Evolutionary conservation across 2,113 vertebrate species (phyloP).

Genomic region (Sterrhoptilus dennistouni): DNA sequence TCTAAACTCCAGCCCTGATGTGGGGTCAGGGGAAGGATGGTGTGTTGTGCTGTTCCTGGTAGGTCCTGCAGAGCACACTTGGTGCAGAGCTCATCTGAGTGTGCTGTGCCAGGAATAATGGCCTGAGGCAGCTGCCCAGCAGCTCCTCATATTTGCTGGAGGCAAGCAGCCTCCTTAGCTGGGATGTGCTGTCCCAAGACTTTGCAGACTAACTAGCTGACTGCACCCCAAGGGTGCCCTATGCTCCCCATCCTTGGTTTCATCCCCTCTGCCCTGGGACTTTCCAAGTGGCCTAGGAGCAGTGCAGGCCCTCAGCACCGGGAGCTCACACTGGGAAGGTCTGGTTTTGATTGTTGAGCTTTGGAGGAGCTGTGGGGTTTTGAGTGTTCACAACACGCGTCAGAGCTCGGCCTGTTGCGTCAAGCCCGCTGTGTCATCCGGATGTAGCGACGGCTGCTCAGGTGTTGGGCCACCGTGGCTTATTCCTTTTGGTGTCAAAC

Average conservation of each 20-base stretch:
- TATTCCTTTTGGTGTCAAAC: slow-evolving; percentile 22
- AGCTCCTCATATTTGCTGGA: neutral
- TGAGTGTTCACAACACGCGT: neutral
- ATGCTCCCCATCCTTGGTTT: neutral
- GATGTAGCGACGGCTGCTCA: neutral
- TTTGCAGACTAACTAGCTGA: neutral
- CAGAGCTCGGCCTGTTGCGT: neutral
- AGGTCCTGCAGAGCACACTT: neutral
- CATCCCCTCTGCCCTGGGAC: neutral
- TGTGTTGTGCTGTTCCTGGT: neutral
- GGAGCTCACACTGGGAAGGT: neutral
- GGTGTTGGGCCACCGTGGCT: neutral
- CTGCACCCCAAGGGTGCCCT: neutral
- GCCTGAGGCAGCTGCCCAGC: neutral
- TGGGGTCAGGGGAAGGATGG: neutral
- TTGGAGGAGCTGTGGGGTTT: neutral
- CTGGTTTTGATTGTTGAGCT: neutral
- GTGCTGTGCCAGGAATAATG: fast-evolving
- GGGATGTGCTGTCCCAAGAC: neutral
- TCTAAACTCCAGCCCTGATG: neutral
- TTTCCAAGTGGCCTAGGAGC: neutral
- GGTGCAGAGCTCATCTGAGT: neutral
- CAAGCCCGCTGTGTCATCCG: neutral
- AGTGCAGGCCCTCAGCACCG: neutral
- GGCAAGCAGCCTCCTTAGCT: neutral